These are phyloP conservation scores for Isotomurus palustris DNA, from an alignment of 2,888 invertebrate species.

Conservation along the genomic window DNA sequence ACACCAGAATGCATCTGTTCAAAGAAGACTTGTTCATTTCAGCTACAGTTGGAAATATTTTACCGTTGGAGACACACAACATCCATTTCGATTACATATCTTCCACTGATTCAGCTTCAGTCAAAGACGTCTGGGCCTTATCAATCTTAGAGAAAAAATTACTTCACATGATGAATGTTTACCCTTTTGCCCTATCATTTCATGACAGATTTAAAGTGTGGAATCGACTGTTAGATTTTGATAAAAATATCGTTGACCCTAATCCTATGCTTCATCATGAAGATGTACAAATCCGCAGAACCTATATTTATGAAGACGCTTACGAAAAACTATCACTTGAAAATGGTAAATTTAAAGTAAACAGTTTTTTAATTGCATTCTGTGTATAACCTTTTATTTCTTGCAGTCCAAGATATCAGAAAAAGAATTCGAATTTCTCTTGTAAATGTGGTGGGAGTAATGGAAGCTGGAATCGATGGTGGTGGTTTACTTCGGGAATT, in stretches of 20 bases:
- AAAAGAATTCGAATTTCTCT: conserved; percentile 81
- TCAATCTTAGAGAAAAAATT: conserved; percentile 82
- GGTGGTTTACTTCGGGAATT: conserved; percentile 96
- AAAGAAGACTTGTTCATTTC: conserved; percentile 66
- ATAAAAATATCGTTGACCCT: conserved; percentile 64
- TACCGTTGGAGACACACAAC: conserved; percentile 46
- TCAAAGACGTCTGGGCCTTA: not conserved
- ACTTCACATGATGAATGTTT: conserved; percentile 79
- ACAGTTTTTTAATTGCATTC: conserved; percentile 1
- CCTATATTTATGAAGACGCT: conserved; percentile 97
- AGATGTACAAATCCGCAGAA: conserved; percentile 72
- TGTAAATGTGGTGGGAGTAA: conserved; percentile 82
- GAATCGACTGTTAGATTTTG: conserved; percentile 63
- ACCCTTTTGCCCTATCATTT: conserved; percentile 92
- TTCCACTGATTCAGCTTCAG: not conserved
- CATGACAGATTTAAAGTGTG: conserved; percentile 80
- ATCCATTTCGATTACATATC: conserved; percentile 49
- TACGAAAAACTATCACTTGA: conserved; percentile 86
- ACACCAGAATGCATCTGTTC: conserved; percentile 74
- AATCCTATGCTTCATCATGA: conserved; percentile 53
- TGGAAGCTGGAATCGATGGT: conserved; percentile 96
- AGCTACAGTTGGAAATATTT: conserved; percentile 49
- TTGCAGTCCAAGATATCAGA: conserved; percentile 76
- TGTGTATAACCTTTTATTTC: conserved; percentile 9
- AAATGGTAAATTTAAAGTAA: conserved; percentile 62